Base-by-base conservation (phyloP, 2,113 vertebrate genomes). In the Mellivora capensis region DNA sequence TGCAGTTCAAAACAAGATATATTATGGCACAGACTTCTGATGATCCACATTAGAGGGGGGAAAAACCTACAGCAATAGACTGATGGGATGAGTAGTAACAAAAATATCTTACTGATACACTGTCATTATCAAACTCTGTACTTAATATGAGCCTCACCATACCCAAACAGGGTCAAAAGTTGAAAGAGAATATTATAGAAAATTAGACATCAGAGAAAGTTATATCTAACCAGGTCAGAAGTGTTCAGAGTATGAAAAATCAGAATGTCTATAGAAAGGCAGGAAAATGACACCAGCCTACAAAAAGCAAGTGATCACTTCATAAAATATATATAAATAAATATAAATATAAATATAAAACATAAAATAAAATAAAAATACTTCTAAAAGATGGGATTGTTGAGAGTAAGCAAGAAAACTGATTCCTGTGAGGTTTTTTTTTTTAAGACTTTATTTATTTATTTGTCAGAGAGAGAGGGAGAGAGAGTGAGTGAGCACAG, bases 171-270 rank as follows among this genome's bases (percentile, higher is more conserved):
- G 62, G 90, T 96, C 71, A 97, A 82, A 93, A 96, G 87, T 95
- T 97, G 97, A 95, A 96, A 96, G n/a, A 37, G 18, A 96, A 62
- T 81, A 97, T 97, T 97, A 94, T 6, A 96, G 93, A 94, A 97
- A 97, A 93, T 95, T 94, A 97, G 76, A 91, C 29, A 94, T 18
- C 39, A 95, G 42, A 95, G 72, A 93, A 96, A 95, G 59, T 88
- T 95, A 87, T 42, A 88, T 90, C n/a, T 96, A 96, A 90, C 69
- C 85, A 89, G 71, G 59, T 87, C 39, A 90, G 47, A 95, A 95
- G 27, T 72, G 12, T 86, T 94, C 61, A 93, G 37, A 87, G 2
- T 97, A 49, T 95, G 84, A 91, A 95, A 96, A 88, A 79, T 74
- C 13, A 67, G 47, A 85, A 72, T 93, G 3, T 81, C 62, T 93